These are phyloP conservation scores for Dione juno DNA, from an alignment of 2,888 invertebrate genomes.

Conservation along the genomic window DNA sequence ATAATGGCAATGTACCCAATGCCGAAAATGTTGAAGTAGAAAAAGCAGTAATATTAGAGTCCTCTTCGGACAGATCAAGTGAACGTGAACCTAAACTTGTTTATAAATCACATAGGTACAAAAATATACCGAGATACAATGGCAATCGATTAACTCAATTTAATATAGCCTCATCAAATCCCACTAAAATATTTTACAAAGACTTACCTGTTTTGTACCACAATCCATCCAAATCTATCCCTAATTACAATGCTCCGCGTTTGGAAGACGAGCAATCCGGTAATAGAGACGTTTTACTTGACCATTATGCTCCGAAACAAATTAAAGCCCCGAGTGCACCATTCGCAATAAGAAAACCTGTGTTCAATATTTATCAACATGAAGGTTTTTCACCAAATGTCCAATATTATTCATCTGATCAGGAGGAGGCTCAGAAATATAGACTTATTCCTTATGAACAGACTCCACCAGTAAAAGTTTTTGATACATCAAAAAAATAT, in stretches of 20 bases:
- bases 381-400: conserved; percentile 60
- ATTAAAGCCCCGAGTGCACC: conserved; percentile 57
- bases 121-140: conserved; percentile 76
- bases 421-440: conserved; percentile 67
- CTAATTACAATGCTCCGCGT: conserved; percentile 60
- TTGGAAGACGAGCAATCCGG: conserved; percentile 53
- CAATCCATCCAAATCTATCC: conserved; percentile 55
- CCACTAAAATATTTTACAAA: conserved; percentile 72
- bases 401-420: conserved; percentile 70
- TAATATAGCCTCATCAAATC: conserved; percentile 77
- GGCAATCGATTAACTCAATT: conserved; percentile 76
- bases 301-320: conserved; percentile 60
- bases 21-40: conserved; percentile 69
- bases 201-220: conserved; percentile 60
- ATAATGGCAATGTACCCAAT: conserved; percentile 55
- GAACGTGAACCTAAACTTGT: conserved; percentile 66
- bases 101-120: conserved; percentile 58
- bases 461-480: conserved; percentile 69
- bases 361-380: conserved; percentile 60
- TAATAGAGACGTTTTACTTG: conserved; percentile 57
- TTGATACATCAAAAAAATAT: conserved; percentile 56
- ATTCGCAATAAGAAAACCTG: conserved; percentile 63
- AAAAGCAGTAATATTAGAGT: conserved; percentile 72
- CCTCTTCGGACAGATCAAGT: conserved; percentile 55
- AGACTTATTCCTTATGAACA: conserved; percentile 80